Evolutionary conservation across 1,140 invertebrate species (phyloP).

Genomic region (Aphaenogaster ashmeadi): DNA sequence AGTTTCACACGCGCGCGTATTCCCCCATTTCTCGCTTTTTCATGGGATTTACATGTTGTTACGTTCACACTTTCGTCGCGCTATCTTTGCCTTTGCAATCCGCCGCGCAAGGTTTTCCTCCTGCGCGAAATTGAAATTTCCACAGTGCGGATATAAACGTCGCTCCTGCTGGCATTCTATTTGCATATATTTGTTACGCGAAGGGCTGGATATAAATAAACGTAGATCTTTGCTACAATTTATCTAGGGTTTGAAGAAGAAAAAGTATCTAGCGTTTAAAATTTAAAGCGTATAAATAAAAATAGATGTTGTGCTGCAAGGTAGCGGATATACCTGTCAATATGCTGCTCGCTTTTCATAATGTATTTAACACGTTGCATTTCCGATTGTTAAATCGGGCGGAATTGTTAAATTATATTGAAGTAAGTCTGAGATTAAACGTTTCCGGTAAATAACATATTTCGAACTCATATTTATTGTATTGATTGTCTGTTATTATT

Average conservation of each 20-base stretch:
- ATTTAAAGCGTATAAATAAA: background rate
- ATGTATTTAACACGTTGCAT: background rate
- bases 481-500: background rate
- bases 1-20: conserved; percentile 23
- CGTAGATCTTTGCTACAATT: conserved; percentile 19
- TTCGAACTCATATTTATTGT: background rate
- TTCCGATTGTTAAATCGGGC: background rate
- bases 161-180: conserved; percentile 25
- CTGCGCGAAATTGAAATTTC: conserved; percentile 58
- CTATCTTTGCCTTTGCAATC: conserved; percentile 45
- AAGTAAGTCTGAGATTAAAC: background rate
- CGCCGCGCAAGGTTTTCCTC: conserved; percentile 3
- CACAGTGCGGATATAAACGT: conserved; percentile 49
- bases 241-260: background rate
- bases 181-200: conserved; percentile 49
- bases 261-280: background rate
- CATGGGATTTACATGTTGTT: conserved; percentile 51
- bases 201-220: conserved; percentile 41
- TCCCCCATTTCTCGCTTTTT: conserved; percentile 12
- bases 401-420: background rate
- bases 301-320: background rate
- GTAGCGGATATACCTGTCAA: background rate
- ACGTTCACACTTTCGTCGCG: conserved; percentile 44
- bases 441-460: background rate
- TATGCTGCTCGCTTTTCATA: background rate